Conservation (phyloP, 2,888 invertebrate genomes). For the Siphlonurus alternatus region DNA sequence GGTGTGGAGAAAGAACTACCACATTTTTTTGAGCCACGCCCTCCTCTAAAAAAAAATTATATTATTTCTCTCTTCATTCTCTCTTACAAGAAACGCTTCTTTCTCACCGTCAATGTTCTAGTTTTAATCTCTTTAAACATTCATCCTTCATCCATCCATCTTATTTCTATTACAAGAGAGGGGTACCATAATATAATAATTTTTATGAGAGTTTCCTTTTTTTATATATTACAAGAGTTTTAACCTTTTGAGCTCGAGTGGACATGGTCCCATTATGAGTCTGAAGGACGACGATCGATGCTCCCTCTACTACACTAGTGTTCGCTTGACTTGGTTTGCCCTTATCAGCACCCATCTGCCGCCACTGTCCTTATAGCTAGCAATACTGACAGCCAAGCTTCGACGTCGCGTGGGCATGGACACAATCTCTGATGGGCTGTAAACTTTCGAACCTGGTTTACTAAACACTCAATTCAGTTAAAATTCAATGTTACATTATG, state of each 20-base stretch:
- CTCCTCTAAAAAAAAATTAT: neutral
- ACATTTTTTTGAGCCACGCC: neutral
- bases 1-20: neutral
- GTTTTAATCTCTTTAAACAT: neutral
- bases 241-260: neutral
- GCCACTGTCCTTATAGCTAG: too few relatives aligned
- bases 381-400: too few relatives aligned
- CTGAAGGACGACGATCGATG: too few relatives aligned
- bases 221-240: neutral
- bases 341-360: too few relatives aligned
- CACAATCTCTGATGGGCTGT: too few relatives aligned
- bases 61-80: neutral
- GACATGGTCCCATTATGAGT: too few relatives aligned
- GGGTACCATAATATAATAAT: neutral
- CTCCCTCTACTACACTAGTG: too few relatives aligned
- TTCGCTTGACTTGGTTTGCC: too few relatives aligned
- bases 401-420: too few relatives aligned
- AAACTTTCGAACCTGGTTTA: too few relatives aligned
- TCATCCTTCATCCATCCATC: neutral
- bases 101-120: neutral
- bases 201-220: neutral
- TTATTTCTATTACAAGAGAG: neutral
- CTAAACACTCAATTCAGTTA: too few relatives aligned
- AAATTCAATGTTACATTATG: too few relatives aligned
- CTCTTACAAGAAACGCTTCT: neutral